These are phyloP conservation scores for Hemaris fuciformis DNA, from an alignment of 2,888 invertebrate genomes.

Conservation along the genomic window DNA sequence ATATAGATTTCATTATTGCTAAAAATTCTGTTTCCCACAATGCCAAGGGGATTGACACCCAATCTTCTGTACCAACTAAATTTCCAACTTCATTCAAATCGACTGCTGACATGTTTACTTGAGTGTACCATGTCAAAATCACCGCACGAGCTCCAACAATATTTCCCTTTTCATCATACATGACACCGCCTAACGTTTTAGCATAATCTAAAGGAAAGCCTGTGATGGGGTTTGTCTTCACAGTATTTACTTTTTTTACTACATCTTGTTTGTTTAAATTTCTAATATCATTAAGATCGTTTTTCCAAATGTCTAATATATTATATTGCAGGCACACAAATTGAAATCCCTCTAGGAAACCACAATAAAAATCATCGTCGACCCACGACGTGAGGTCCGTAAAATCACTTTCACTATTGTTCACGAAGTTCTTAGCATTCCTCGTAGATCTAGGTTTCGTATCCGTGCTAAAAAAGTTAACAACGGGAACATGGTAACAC, in stretches of 20 bases:
- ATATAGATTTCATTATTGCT: slow-evolving; percentile 59
- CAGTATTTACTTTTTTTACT: slow-evolving; percentile 80
- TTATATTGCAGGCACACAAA: slow-evolving; percentile 83
- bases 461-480: slow-evolving; percentile 58
- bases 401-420: slow-evolving; percentile 46
- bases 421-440: slow-evolving; percentile 22
- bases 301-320: slow-evolving; percentile 87
- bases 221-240: slow-evolving; percentile 82
- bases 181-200: slow-evolving; percentile 83
- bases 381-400: slow-evolving; percentile 82
- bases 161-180: slow-evolving; percentile 80
- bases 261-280: slow-evolving; percentile 83
- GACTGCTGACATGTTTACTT: slow-evolving; percentile 85
- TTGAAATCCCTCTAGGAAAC: slow-evolving; percentile 82
- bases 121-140: slow-evolving; percentile 83
- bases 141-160: slow-evolving; percentile 84
- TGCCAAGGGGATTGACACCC: slow-evolving; percentile 83
- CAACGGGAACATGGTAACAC: slow-evolving; percentile 71
- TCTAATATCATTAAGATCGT: slow-evolving; percentile 74
- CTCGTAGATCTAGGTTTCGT: slow-evolving; percentile 37
- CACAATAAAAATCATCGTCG: slow-evolving; percentile 83
- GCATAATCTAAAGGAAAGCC: slow-evolving; percentile 85
- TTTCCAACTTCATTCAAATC: slow-evolving; percentile 85
- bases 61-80: slow-evolving; percentile 87
- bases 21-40: slow-evolving; percentile 84